Conservation (phyloP, 2,113 vertebrate species). For the Lophius piscatorius region DNA sequence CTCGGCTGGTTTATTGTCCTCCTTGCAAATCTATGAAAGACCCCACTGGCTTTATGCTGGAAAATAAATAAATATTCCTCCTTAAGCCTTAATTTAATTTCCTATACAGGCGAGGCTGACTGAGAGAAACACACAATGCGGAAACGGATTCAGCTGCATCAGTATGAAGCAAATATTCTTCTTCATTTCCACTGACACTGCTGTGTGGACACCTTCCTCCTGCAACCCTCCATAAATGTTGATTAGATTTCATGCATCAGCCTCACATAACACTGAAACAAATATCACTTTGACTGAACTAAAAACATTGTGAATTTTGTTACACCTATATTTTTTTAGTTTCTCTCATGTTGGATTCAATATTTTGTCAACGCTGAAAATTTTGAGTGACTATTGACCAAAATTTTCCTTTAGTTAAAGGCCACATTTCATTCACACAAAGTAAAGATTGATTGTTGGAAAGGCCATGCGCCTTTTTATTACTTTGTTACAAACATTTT, state of each 20-base stretch:
- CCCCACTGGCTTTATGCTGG: not conserved
- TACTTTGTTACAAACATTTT: too few relatives aligned
- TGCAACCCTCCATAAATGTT: conserved; percentile 20
- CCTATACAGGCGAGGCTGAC: conserved; percentile 7
- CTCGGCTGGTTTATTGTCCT: conserved; percentile 53
- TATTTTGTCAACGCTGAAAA: too few relatives aligned
- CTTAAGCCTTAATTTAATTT: conserved; percentile 39
- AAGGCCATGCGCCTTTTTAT: too few relatives aligned
- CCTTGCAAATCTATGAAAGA: conserved; percentile 33
- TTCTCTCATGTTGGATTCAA: too few relatives aligned
- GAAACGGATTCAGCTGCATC: not conserved
- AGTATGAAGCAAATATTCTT: not conserved
- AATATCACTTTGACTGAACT: not conserved
- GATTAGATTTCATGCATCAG: conserved; percentile 4
- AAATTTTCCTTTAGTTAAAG: too few relatives aligned
- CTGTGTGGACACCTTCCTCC: not conserved
- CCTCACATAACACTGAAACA: not conserved
- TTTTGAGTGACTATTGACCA: too few relatives aligned
- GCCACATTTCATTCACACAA: too few relatives aligned
- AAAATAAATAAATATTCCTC: conserved; percentile 6
- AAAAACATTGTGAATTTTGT: too few relatives aligned
- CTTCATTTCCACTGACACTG: not conserved
- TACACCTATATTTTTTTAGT: too few relatives aligned
- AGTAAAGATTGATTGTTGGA: too few relatives aligned
- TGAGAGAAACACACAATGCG: conserved; percentile 6